Evolutionary conservation across 2,888 invertebrate species (phyloP), one percentile per base, ranked within the genome.

Genomic region (Amphipyra tragopoginis): DNA sequence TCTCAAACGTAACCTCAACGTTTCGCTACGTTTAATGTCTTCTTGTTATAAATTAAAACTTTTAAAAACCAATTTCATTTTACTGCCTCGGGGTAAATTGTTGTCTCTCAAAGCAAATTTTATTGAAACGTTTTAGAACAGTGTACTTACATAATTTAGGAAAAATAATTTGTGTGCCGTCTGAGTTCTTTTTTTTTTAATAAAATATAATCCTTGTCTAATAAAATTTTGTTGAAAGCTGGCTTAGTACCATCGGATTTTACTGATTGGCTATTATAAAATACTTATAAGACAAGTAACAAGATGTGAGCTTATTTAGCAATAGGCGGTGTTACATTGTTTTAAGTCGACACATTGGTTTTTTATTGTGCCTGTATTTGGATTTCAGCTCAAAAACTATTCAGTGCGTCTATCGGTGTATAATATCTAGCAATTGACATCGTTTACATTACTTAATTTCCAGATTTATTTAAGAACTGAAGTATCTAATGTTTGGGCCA

Each of bases 1-100:
- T 36, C 36, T 10, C 36, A 33, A 0, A 29, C 2, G 36, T 34
- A 34, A 36, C 10, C 36, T 36, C 11, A 36, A 10, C 10, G 36
- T 10, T 36, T 14, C n/a, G 0, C 39, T 45, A 36, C 21, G 11
- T 47, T 34, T 47, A 63, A 44, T 53, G 45, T 48, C 21, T 42
- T 43, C 55, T 53, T 42, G 33, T 39, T n/a, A 39, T 21, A 71
- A 72, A 64, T 72, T 55, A 72, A 64, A 75, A 59, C 56, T n/a
- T 54, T 71, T 52, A 61, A 71, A 71, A 59, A 53, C 40, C 48
- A 71, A 64, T 65, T 59, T 11, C 15, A 40, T 42, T 59, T 47
- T 48, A 43, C 15, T 42, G 50, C 52, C 52, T 26, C 26, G 36
- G 52, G 55, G 54, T 52, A 65, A 65, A 55, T 72, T 57, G 57